phyloP scores from a whole-genome alignment of 2,888 invertebrate genomes.

The Drosophila percnosoma region DNA sequence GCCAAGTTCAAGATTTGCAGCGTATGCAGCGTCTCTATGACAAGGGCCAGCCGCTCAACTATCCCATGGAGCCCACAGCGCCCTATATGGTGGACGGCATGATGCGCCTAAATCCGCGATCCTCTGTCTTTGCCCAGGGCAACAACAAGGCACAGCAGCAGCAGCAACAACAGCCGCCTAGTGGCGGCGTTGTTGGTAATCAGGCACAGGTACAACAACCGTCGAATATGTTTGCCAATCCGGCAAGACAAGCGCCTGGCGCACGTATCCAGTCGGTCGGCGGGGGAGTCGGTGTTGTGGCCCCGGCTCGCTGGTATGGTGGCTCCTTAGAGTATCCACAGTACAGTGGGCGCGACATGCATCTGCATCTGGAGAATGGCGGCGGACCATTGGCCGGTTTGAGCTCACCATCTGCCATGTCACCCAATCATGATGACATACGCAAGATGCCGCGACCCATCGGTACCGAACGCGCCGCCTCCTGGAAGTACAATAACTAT shows the following conservation, averaged over 20 bases:
- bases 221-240: constrained; percentile 69
- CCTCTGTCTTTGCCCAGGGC: constrained; percentile 89
- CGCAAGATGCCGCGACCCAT: constrained; percentile 89
- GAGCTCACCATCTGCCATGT: constrained; percentile 84
- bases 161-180: constrained; percentile 44
- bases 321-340: constrained; percentile 74
- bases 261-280: constrained; percentile 52
- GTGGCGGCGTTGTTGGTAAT: constrained; percentile 49
- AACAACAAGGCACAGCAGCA: constrained; percentile 62
- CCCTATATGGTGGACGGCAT: constrained; percentile 79
- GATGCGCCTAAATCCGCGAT: constrained; percentile 92
- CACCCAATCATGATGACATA: constrained; percentile 85
- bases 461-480: constrained; percentile 90
- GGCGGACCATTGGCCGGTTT: constrained; percentile 77
- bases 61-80: constrained; percentile 70
- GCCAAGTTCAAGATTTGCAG: constrained; percentile 66
- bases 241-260: constrained; percentile 72
- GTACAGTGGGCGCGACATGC: constrained; percentile 78
- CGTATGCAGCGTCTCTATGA: constrained; percentile 72
- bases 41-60: constrained; percentile 75
- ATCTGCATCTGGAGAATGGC: constrained; percentile 82
- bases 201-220: constrained; percentile 64
- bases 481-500: constrained; percentile 84
- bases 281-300: constrained; percentile 57
- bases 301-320: constrained; percentile 76